A percentile compares a stretch with the other conserved stretches of the same genome.
phyloP scores from a whole-genome alignment of 37 sponge, comb jelly and placozoan genomes.

The Crambe crambe region DNA sequence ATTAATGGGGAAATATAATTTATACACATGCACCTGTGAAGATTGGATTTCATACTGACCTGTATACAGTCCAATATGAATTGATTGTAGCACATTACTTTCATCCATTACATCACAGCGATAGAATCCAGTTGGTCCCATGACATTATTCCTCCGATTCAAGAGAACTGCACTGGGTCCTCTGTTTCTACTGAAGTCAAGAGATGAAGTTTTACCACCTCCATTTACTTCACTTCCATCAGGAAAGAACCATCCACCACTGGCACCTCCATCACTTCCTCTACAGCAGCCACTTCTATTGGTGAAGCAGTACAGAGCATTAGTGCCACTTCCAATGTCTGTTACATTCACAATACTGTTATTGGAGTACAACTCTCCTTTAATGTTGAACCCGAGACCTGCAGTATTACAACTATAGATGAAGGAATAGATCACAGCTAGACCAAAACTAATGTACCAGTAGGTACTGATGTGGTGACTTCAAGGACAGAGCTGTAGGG shows the following conservation, averaged over 20 bases:
- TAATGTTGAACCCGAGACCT: neutral
- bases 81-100: neutral
- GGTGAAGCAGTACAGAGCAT: slow-evolving; percentile 24
- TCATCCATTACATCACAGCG: slow-evolving; percentile 17
- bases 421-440: no score
- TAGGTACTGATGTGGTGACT: neutral
- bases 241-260: slow-evolving; percentile 6
- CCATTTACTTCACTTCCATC: neutral
- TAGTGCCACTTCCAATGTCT: neutral
- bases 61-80: slow-evolving; percentile 25
- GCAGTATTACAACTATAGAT: neutral
- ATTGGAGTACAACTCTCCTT: neutral
- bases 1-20: no score
- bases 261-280: neutral
- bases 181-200: neutral
- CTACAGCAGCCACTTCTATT: neutral
- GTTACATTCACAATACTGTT: slow-evolving; percentile 25
- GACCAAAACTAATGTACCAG: no score
- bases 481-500: neutral
- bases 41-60: no score
- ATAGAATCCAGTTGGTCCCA: slow-evolving; percentile 7
- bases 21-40: no score
- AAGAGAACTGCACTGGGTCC: neutral
- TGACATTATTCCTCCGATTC: neutral
- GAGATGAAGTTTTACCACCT: neutral